Base-by-base conservation (phyloP, 2,888 invertebrate genomes). In the Phengaris alcon region DNA sequence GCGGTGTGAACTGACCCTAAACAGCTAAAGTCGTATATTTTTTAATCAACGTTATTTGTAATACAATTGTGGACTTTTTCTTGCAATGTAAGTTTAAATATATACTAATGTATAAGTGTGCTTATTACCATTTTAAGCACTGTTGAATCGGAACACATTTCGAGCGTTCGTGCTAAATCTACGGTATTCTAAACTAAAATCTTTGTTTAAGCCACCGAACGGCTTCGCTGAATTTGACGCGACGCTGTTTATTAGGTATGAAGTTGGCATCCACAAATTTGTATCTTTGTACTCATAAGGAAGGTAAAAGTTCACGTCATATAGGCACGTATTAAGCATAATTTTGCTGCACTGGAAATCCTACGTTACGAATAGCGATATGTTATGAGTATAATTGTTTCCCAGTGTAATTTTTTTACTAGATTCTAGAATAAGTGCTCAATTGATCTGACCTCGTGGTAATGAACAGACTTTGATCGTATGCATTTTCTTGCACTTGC, bases 361-460 rank as follows among this genome's bases (percentile, higher is more conserved):
- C 35, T 35, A 22, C 22, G 64, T 12, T 52, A 64, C 13, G n/a
- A 54, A 35, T 64, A 35, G 12, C 35, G 35, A 59, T 64, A 6
- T 64, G 64, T 64, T 64, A 64, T 64, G 35, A 64, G 12, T 12
- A 35, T 64, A 64, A 64, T 64, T 64, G 35, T 35, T 35, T 10
- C 12, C 35, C 13, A 64, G 64, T 64, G 64, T 35, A 12, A 44
- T 35, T 64, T 64, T 64, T 64, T 64, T 59, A 64, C 64, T 64
- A 64, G 35, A 44, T 64, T 64, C 64, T 35, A 64, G 64, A 64
- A 64, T 64, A 64, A 13, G 64, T 64, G 64, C 64, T 64, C 64
- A 64, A 64, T 64, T 35, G 35, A 64, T 64, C 35, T 64, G 64
- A 64, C 64, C 64, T 64, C 64, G 64, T 64, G 22, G 10, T 22